These are phyloP conservation scores for Erythrolamprus reginae DNA, from an alignment of 2,113 vertebrate genomes.

Conservation along the genomic window DNA sequence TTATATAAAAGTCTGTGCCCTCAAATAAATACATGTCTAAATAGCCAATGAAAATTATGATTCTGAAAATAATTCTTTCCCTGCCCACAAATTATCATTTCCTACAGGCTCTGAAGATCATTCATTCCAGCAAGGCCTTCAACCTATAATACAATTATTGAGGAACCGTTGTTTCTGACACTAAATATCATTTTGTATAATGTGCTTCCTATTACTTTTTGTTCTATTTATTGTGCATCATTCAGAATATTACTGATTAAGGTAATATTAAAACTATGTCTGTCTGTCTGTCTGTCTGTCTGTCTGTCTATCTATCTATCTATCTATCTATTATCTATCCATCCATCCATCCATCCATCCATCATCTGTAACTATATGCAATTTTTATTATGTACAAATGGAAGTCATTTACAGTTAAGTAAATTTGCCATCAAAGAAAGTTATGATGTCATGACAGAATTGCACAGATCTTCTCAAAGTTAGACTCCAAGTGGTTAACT, in stretches of 20 bases:
- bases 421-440: neutral
- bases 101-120: neutral
- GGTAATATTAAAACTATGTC: neutral
- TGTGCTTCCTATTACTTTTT: neutral
- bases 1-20: neutral
- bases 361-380: neutral
- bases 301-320: too few species aligned
- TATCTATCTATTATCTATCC: too few species aligned
- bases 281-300: too few species aligned
- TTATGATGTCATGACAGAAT: neutral
- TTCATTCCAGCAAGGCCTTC: neutral
- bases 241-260: neutral
- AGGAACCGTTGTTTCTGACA: neutral
- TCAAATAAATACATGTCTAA: neutral
- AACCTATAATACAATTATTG: neutral
- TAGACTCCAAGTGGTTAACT: neutral
- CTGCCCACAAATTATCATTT: neutral
- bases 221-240: neutral
- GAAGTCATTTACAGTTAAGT: neutral
- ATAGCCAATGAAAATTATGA: neutral
- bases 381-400: neutral
- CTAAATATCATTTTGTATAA: neutral
- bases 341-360: neutral
- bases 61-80: neutral
- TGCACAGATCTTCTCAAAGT: neutral